Evolutionary conservation across 2,113 vertebrate species (phyloP).

Genomic region (Dolichallabes microphthalmus): DNA sequence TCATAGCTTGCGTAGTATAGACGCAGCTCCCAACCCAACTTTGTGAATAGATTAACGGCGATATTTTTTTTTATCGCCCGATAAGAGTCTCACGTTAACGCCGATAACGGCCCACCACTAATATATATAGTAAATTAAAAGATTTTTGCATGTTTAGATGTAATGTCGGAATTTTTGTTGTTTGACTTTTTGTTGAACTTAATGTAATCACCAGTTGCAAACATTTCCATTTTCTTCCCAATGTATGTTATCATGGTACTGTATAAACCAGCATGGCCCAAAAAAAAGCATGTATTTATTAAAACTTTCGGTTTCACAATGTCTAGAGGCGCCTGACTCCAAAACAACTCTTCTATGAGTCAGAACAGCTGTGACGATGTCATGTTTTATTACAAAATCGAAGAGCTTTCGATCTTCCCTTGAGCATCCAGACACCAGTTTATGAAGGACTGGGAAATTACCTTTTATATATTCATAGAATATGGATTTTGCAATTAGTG

Average conservation of each 20-base stretch:
- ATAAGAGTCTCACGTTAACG: too few species aligned
- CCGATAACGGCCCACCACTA: too few species aligned
- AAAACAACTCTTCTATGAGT: neutral
- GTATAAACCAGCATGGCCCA: neutral
- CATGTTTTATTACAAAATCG: neutral
- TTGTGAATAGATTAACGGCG: too few species aligned
- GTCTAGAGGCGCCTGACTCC: neutral
- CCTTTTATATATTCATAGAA: neutral
- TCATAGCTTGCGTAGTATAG: too few species aligned
- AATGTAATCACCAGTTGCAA: neutral
- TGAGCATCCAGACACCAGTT: neutral
- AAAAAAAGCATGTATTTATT: neutral
- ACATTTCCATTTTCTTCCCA: neutral
- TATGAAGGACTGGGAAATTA: neutral
- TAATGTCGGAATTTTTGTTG: neutral
- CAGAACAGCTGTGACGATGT: neutral
- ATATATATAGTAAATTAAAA: too few species aligned
- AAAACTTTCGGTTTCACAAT: neutral
- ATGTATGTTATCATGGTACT: neutral
- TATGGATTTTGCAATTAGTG: too few species aligned
- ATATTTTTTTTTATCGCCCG: too few species aligned
- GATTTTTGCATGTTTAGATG: neutral
- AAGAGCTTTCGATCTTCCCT: neutral
- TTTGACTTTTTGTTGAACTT: neutral
- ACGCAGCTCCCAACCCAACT: too few species aligned